Percentiles rank a stretch among this genome's conserved stretches.
phyloP scores from a whole-genome alignment of 2,113 vertebrate species.

The Gallinago paraguaiae region DNA sequence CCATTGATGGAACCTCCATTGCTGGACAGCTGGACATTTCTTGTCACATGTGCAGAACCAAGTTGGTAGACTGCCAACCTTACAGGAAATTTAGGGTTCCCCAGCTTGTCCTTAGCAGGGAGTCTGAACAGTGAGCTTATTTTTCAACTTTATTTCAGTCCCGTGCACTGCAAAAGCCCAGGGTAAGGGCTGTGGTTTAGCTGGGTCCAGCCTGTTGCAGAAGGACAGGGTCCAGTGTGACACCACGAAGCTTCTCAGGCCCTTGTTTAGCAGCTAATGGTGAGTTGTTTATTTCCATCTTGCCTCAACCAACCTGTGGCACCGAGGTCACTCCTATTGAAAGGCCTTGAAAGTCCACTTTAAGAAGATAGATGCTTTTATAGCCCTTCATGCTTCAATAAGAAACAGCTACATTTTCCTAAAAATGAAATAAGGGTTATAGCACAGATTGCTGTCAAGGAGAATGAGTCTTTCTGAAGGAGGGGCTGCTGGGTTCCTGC shows the following conservation, averaged over 20 bases:
- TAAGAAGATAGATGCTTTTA: not conserved
- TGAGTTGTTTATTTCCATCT: not conserved
- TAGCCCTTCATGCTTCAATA: not conserved
- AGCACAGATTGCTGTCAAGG: not conserved
- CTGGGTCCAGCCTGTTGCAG: too few species aligned
- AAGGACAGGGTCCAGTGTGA: too few species aligned
- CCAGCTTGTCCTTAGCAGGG: not conserved
- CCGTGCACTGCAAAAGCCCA: not conserved
- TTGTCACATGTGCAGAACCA: accelerated
- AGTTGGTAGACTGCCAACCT: not conserved
- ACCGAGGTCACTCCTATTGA: not conserved
- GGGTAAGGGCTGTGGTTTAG: not conserved
- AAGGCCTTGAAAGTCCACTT: not conserved
- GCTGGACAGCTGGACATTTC: not conserved
- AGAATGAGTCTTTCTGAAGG: not conserved
- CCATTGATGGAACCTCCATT: accelerated
- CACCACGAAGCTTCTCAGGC: not conserved
- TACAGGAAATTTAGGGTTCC: not conserved
- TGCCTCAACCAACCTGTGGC: not conserved
- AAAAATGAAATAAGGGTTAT: not conserved
- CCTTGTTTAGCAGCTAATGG: not conserved
- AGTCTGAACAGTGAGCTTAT: accelerated
- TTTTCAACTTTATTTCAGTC: not conserved
- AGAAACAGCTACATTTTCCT: not conserved
- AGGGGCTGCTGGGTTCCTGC: not conserved